Percentiles rank a stretch among this genome's conserved stretches.
These are phyloP conservation scores for Callospermophilus lateralis DNA, from an alignment of 2,113 vertebrate species.

Conservation along the genomic window DNA sequence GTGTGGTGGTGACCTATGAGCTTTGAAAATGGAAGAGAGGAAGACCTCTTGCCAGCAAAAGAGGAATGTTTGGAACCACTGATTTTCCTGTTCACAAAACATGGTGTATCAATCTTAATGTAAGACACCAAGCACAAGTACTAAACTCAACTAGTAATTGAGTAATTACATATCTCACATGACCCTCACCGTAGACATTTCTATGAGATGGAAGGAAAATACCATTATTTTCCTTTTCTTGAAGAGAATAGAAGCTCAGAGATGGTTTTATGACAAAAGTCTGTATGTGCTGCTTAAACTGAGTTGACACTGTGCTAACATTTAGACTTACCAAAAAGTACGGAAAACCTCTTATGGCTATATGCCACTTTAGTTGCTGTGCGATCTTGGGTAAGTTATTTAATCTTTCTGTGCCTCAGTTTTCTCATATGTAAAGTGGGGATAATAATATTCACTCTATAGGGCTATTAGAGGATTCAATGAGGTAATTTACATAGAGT, in stretches of 20 bases:
- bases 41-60: background rate
- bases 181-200: background rate
- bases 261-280: background rate
- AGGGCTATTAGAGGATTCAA: background rate
- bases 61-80: background rate
- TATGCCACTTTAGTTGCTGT: background rate
- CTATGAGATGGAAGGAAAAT: background rate
- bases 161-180: background rate
- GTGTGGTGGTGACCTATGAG: background rate
- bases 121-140: background rate
- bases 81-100: background rate
- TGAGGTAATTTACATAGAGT: background rate
- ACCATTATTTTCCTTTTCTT: background rate
- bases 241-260: background rate
- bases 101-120: background rate
- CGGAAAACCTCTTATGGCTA: background rate
- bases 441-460: conserved; percentile 1
- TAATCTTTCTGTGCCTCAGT: background rate
- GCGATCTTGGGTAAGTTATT: background rate
- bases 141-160: background rate
- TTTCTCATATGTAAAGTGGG: background rate
- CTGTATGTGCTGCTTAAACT: background rate
- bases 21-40: background rate
- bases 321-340: background rate
- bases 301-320: background rate